Evolutionary conservation across 2,113 vertebrate species (phyloP), one percentile per base, ranked within the genome.

Genomic region (Onychorhynchus coronatus): DNA sequence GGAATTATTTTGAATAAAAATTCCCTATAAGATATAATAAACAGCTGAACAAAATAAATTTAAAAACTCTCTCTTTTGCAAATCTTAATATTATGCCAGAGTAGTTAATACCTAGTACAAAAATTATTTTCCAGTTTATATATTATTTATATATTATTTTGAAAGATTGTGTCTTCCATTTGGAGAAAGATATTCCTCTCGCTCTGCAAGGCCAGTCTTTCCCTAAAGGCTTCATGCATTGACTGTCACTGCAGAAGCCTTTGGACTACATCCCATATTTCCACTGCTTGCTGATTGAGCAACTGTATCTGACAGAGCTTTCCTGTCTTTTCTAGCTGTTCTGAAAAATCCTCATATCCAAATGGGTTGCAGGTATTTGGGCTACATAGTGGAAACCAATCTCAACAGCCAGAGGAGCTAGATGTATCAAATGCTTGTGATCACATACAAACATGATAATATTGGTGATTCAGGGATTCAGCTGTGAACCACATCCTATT

Each of bases 271-370:
- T 77, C 65, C 65, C n/a, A 7, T 63, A 50, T 89, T 95, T 93
- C 92, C 76, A 53, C 55, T 88, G 56, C 56, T 88, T 66, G 75
- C 59, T 93, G 75, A 75, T 92, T 50, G 85, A 94, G 71, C 84
- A 86, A 63, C 66, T 71, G 25, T 61, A 22, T 91, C 56, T 72
- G 73, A 52, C 70, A 91, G 76, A 86, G 23, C 17, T 47, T 75
- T 94, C 78, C 86, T 81, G 88, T 67, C 83, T 77, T 91, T 88
- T 89, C 72, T 72, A 58, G n/a, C 55, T 66, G 25, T 30, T 95
- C 84, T 91, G 81, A 95, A 89, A 95, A 75, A 72, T 59, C 35
- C 52, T 71, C 0, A 0, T 53, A 52, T 35, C 16, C 52, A 74
- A 92, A 73, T 47, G 75, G 65, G 42, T 92, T 63, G 39, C 13